phyloP scores from a whole-genome alignment of 2,113 vertebrate species.

The Brachirus orientalis region DNA sequence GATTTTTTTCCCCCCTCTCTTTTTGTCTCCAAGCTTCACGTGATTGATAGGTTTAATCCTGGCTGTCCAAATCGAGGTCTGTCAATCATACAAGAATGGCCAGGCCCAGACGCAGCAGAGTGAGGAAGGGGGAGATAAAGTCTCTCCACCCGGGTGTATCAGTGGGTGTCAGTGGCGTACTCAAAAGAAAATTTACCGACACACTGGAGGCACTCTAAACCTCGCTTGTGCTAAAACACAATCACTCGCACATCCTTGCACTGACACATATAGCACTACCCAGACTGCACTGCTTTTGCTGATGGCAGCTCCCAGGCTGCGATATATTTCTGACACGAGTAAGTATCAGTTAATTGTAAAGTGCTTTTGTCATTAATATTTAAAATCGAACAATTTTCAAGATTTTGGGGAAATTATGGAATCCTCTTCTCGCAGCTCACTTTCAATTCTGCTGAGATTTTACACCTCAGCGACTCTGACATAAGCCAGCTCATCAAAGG shows the following conservation, averaged over 20 bases:
- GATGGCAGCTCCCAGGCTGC: slow-evolving; percentile 31
- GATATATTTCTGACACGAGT: slow-evolving; percentile 28
- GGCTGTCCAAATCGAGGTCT: slow-evolving; percentile 77
- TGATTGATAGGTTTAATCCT: slow-evolving; percentile 85
- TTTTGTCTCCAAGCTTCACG: slow-evolving; percentile 74
- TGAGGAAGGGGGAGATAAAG: slow-evolving; percentile 66
- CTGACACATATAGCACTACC: slow-evolving; percentile 15
- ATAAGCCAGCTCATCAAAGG: slow-evolving; percentile 37
- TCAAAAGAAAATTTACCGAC: slow-evolving; percentile 72
- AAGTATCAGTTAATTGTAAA: slow-evolving; percentile 42
- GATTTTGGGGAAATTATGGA: slow-evolving; percentile 34
- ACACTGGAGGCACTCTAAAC: slow-evolving; percentile 59
- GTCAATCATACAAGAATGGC: slow-evolving; percentile 77
- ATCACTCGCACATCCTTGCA: slow-evolving; percentile 39
- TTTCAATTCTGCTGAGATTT: slow-evolving; percentile 62
- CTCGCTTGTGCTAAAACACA: slow-evolving; percentile 60
- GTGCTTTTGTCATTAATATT: slow-evolving; percentile 63
- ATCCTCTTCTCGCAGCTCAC: slow-evolving; percentile 27
- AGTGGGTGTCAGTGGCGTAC: slow-evolving; percentile 67
- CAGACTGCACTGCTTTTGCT: slow-evolving; percentile 37
- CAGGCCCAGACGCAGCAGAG: slow-evolving; percentile 54
- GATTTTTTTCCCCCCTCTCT: slow-evolving; percentile 52
- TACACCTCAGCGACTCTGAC: slow-evolving; percentile 44
- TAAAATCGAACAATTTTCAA: slow-evolving; percentile 39
- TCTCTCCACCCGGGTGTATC: slow-evolving; percentile 68